Evolutionary conservation across 2,113 vertebrate genomes (phyloP).

Genomic region (Dipodomys stephensi): DNA sequence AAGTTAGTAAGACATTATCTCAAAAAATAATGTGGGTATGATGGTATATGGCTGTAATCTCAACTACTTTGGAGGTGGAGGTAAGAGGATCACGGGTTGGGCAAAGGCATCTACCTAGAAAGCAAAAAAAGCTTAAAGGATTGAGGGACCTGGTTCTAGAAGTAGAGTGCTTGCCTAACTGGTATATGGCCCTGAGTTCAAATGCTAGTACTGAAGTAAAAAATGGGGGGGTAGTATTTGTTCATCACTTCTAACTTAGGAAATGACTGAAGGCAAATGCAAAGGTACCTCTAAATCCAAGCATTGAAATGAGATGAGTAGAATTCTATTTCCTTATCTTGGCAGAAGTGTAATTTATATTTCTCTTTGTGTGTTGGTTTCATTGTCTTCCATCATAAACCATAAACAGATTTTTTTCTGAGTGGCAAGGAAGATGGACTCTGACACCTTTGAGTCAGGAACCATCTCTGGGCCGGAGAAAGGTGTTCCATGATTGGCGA

Average conservation of each 20-base stretch:
- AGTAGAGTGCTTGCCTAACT: too few species aligned
- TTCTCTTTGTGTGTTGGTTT: constrained; percentile 18
- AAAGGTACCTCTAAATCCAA: background rate
- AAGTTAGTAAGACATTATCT: too few species aligned
- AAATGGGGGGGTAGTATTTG: background rate
- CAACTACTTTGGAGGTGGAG: too few species aligned
- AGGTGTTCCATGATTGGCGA: too few species aligned
- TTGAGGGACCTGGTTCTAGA: too few species aligned
- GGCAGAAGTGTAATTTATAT: background rate
- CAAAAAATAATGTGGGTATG: too few species aligned
- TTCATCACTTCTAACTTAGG: background rate
- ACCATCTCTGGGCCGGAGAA: background rate
- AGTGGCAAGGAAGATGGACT: background rate
- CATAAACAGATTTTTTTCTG: background rate
- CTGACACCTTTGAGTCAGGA: background rate
- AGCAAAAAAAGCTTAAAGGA: too few species aligned
- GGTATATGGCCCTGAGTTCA: too few species aligned
- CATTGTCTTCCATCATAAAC: background rate
- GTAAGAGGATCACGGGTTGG: too few species aligned
- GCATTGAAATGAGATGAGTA: background rate
- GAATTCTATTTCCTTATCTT: background rate
- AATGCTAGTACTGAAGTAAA: too few species aligned
- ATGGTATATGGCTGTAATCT: too few species aligned
- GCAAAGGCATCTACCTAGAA: too few species aligned
- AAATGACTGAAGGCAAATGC: background rate